Base-by-base conservation (phyloP, 2,113 vertebrate genomes). In the Phrynosoma blainvillii region DNA sequence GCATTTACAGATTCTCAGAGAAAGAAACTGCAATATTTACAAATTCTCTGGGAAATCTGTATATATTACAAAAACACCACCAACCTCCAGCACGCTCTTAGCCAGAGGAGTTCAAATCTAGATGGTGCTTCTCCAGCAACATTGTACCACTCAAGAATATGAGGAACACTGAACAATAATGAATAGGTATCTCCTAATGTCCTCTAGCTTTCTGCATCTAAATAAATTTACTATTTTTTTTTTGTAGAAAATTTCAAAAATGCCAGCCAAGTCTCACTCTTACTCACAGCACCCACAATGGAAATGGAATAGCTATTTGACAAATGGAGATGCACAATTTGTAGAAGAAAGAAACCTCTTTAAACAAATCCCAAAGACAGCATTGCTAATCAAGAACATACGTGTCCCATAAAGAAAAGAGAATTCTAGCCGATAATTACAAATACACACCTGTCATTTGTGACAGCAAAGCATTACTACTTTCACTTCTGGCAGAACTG, bases 401-500 rank as follows among this genome's bases (percentile, higher is more conserved):
- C 5, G 2, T 77, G 18, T 81, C 32, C n/a, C 59, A 82, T 70
- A n/a, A 81, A 82, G 14, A 79, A 68, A 11, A 1, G 0, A 1
- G 0, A 66, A 88, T 47, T 65, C 66, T 85, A 65, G 42, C 86
- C 47, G 4, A 78, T 56, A 56, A 82, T 36, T 89, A 54, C 27
- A 78, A 81, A 76, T 30, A 32, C 59, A 1, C 42, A 32, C 32
- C 42, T 84, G 89, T 59, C 70, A 56, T 66, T 23, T 36, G 1
- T 27, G 80, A 84, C 8, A 65, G 23, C 92, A 4, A 0, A n/a
- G 79, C 91, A 91, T 25, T 52, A 21, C 23, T 59, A 18, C 73
- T 25, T 84, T 90, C 52, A 85, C 90, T 88, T 54, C 78, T 47
- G 75, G 78, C 93, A 89, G 71, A 88, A 92, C 81, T 20, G 54